phyloP scores from a whole-genome alignment of 2,888 invertebrate species.

The Lathronympha strigana region DNA sequence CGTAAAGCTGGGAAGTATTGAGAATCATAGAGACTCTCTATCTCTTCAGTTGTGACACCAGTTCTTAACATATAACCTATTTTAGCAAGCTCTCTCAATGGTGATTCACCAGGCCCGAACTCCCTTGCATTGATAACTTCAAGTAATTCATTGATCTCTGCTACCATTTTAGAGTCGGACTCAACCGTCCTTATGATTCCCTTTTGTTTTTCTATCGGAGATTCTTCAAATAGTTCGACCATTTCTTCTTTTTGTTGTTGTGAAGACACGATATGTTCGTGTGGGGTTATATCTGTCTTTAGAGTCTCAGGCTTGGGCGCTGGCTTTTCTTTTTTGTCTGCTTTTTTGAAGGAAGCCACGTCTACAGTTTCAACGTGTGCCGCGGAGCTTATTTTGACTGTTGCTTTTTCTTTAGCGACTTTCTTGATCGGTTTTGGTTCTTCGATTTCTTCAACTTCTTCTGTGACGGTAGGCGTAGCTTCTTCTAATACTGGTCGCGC shows the following conservation, averaged over 20 bases:
- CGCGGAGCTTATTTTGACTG: conserved; percentile 81
- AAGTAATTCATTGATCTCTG: conserved; percentile 90
- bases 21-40: conserved; percentile 90
- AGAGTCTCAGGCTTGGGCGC: conserved; percentile 73
- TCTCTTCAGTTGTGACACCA: conserved; percentile 90
- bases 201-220: conserved; percentile 82
- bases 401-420: conserved; percentile 73
- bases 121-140: conserved; percentile 90
- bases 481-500: conserved; percentile 69
- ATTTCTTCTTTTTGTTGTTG: conserved; percentile 84
- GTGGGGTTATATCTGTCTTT: conserved; percentile 79
- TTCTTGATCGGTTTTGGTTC: conserved; percentile 81
- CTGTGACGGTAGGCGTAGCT: conserved; percentile 75
- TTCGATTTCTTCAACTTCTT: conserved; percentile 81
- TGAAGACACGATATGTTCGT: conserved; percentile 84
- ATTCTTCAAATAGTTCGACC: conserved; percentile 80
- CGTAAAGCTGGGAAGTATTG: conserved; percentile 91
- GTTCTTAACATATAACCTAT: conserved; percentile 91
- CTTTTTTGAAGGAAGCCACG: conserved; percentile 85
- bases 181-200: conserved; percentile 82
- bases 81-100: conserved; percentile 91
- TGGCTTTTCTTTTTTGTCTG: conserved; percentile 80
- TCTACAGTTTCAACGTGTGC: conserved; percentile 85
- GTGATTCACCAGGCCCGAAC: conserved; percentile 91
- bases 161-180: conserved; percentile 84